Evolutionary conservation across 1,140 invertebrate genomes (phyloP).

Genomic region (Nomia melanderi): DNA sequence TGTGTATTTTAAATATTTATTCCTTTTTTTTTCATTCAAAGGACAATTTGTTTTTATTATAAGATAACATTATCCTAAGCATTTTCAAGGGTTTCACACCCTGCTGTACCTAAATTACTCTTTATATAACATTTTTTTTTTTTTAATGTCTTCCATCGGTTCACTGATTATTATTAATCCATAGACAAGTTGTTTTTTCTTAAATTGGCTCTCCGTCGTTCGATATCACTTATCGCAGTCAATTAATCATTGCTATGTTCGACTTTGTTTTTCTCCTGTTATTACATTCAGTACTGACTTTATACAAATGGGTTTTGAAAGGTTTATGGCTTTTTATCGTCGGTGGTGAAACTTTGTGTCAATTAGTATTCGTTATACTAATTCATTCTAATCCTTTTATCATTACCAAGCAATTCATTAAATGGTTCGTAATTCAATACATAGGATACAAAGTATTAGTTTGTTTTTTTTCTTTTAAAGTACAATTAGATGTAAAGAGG

Average conservation of each 20-base stretch:
- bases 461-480: background rate
- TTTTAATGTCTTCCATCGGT: constrained; percentile 68
- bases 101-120: constrained; percentile 80
- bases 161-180: constrained; percentile 70
- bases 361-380: constrained; percentile 15
- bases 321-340: constrained; percentile 64
- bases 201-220: constrained; percentile 42
- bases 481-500: constrained; percentile 10
- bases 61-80: constrained; percentile 82
- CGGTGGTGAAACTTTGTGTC: constrained; percentile 61
- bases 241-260: constrained; percentile 57
- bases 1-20: constrained; percentile 82
- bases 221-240: constrained; percentile 63
- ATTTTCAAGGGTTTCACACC: constrained; percentile 76
- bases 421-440: background rate
- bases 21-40: constrained; percentile 80
- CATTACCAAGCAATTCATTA: background rate
- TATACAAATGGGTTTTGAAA: constrained; percentile 66
- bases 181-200: constrained; percentile 45
- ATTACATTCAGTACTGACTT: constrained; percentile 61
- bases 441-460: background rate
- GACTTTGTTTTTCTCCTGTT: constrained; percentile 47
- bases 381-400: constrained; percentile 11
- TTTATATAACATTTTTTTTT: constrained; percentile 80
- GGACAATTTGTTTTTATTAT: constrained; percentile 81